These are phyloP conservation scores for Mormyrops boulengeri DNA, from an alignment of 2,797 vertebrate species.

Conservation along the genomic window DNA sequence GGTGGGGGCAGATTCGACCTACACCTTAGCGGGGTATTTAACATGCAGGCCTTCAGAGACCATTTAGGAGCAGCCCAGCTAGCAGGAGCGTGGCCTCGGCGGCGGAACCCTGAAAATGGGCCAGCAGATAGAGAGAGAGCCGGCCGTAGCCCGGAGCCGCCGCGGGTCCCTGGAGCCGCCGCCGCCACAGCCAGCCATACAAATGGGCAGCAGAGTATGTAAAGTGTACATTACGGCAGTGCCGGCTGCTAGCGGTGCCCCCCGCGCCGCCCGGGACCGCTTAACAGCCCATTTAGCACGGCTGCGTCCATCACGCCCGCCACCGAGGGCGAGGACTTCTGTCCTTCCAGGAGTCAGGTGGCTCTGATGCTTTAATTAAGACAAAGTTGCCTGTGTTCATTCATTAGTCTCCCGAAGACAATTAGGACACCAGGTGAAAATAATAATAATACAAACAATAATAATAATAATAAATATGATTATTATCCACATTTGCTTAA, in stretches of 20 bases:
- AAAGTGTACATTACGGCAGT: not conserved
- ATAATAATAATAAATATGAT: not conserved
- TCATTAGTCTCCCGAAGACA: not conserved
- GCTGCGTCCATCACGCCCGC: not conserved
- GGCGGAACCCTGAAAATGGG: not conserved
- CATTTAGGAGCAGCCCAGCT: not conserved
- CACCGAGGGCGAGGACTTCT: not conserved
- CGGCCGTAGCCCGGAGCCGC: not conserved
- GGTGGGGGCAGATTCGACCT: not conserved
- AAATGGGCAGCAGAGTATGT: not conserved
- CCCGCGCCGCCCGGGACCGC: not conserved
- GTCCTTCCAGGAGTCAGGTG: not conserved
- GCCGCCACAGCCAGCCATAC: not conserved
- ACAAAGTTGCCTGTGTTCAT: not conserved
- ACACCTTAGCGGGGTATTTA: conserved; percentile 3
- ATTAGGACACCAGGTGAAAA: not conserved
- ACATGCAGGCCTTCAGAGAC: conserved; percentile 9
- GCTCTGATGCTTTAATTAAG: not conserved
- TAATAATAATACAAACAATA: not conserved
- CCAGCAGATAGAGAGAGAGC: not conserved
- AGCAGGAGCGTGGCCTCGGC: not conserved
- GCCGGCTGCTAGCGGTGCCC: not conserved
- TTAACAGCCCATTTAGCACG: not conserved
- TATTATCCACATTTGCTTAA: not conserved
- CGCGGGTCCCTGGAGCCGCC: not conserved